Conservation (phyloP, 2,888 invertebrate genomes). For the Drosophila lacicola region DNA sequence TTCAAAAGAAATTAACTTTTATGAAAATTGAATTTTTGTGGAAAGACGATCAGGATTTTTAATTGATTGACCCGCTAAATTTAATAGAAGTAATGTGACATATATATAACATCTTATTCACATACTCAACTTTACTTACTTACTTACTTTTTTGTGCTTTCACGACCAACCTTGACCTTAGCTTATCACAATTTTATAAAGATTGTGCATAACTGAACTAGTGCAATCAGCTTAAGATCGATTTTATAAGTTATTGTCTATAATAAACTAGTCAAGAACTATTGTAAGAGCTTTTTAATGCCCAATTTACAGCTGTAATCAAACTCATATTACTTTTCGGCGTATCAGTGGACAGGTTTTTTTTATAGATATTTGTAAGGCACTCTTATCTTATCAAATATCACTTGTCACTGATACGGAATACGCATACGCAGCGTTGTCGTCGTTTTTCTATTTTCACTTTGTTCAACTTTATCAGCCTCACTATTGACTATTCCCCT, state of each 20-base stretch:
- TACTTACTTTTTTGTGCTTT: no score
- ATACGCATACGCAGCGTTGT: slow-evolving; percentile 27
- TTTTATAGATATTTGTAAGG: slow-evolving; percentile 7
- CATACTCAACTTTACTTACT: not conserved
- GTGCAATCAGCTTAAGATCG: not conserved
- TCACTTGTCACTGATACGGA: slow-evolving; percentile 47
- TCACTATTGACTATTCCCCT: not conserved
- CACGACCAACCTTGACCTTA: slow-evolving; percentile 1
- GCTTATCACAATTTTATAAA: not conserved
- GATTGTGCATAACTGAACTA: not conserved
- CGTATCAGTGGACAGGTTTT: slow-evolving; percentile 10
- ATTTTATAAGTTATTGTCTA: slow-evolving; percentile 1
- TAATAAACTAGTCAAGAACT: slow-evolving; percentile 11
- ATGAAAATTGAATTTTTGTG: not conserved
- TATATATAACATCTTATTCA: no score
- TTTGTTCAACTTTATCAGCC: slow-evolving; percentile 1
- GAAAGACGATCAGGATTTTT: not conserved
- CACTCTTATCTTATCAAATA: slow-evolving; percentile 25
- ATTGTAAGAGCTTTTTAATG: slow-evolving; percentile 40
- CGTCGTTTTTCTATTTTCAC: slow-evolving; percentile 1
- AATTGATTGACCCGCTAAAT: not conserved
- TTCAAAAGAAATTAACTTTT: not conserved
- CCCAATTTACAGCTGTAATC: slow-evolving; percentile 40
- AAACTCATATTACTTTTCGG: slow-evolving; percentile 8
- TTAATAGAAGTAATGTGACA: not conserved